Base-by-base conservation (phyloP, 2,888 invertebrate genomes). In the Stratiomys singularior region DNA sequence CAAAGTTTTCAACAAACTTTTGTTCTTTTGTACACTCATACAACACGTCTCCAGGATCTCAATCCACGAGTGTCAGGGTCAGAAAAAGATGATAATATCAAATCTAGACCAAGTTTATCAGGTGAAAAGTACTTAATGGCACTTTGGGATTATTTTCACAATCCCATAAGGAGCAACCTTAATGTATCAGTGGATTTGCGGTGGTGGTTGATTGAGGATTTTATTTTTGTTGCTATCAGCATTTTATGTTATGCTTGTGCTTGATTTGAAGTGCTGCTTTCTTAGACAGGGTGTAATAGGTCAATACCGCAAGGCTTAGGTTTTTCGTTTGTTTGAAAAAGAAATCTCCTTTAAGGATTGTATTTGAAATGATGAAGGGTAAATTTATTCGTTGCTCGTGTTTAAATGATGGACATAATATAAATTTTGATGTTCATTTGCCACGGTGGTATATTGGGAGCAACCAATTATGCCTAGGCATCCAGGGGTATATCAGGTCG, bases 21-120 rank as follows among this genome's bases (percentile, higher is more conserved):
- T 60, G 2, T 60, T 25, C 58, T 21, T 23, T 21, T 25, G 1
- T 11, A 23, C 18, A 60, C 18, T 5, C 13, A 60, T 60, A 21
- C 58, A 60, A n/a, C 23, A 4, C 58, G 13, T 11, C 58, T 60
- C 11, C 5, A 23, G 25, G 21, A 60, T 60, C 52, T 9, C 9
- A 37, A 3, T 9, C 3, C 4, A 5, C 7, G 25, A 18, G 23
- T 60, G 21, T 60, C 4, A 25, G 30, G 30, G 64, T n/a, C 11
- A 30, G 5, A 18, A 21, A 60, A 64, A 28, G 27, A 64, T 30
- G 64, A 64, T 60, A 25, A 25, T 64, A 64, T 64, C 64, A 23
- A 64, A 64, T 64, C 30, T 64, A 25, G 30, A 30, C 2, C 11
- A 67, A 67, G 9, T 67, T 67, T 67, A 67, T 67, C 67, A 67